Base-by-base conservation (phyloP, 2,797 vertebrate species). In the Thaleichthys pacificus region DNA sequence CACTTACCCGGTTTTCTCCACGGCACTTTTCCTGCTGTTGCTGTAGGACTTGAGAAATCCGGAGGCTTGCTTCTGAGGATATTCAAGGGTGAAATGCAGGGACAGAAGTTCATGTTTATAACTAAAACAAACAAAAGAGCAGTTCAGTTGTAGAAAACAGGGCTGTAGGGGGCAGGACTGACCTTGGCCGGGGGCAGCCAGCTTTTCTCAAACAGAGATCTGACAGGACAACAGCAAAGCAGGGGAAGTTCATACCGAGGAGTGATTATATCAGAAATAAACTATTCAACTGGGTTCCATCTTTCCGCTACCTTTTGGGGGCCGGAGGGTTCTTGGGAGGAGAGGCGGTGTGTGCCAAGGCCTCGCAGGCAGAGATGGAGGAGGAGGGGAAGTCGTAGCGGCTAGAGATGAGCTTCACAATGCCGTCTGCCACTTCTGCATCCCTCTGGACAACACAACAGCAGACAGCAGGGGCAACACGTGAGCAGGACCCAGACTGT, bases 361-460 rank as follows among this genome's bases (percentile, higher is more conserved):
- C 22, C 71, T 84, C 89, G 17, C 32, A 72, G 38, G 63, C 42
- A 35, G 72, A 26, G 51, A n/a, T 56, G 17, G 38, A 73, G 47
- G 63, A 38, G 35, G 72, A 24, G 60, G 66, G 66, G 61, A 68
- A 77, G 56, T 88, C 74, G 22, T 93, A 91, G 76, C 78, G 89
- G 68, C 82, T 91, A 1, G 91, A 91, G 78, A 93, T 93, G 30
- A 77, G 77, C 64, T 91, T 91, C 74, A 92, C 86, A 88, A 93
- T 91, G 75, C 69, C 84, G 22, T 81, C 76, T 70, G 88, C 67
- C 73, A 89, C 69, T 22, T 80, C 78, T 28, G 70, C 49, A 64
- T 84, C 77, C 78, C 82, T 89, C 89, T 93, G 72, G 42, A 63
- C 8, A n/a, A n/a, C 12, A 67, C 32, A 62, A 19, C 28, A 51